Conservation (phyloP, 2,797 vertebrate species). For the Halcyon smyrnensis region DNA sequence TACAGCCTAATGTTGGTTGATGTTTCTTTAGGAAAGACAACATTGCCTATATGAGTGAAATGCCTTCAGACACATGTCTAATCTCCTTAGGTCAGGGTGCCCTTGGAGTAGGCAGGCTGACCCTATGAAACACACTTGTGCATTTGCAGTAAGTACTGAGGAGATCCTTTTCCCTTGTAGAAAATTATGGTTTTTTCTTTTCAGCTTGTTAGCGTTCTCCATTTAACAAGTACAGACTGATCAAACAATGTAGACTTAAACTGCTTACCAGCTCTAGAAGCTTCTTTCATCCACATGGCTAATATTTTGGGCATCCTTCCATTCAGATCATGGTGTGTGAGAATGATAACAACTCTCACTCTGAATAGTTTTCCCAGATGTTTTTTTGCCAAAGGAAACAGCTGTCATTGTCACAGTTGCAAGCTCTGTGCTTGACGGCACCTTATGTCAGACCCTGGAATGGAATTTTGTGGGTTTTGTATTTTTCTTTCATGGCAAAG, state of each 20-base stretch:
- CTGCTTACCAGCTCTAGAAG: slow-evolving; percentile 20
- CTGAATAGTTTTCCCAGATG: slow-evolving; percentile 66
- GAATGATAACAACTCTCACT: slow-evolving; percentile 51
- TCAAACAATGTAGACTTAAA: background rate
- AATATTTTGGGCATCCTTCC: slow-evolving; percentile 58
- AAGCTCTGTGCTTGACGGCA: slow-evolving; percentile 57
- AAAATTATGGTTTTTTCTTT: background rate
- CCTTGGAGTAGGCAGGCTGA: background rate
- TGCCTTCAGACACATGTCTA: background rate
- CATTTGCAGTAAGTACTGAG: background rate
- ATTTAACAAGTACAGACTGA: background rate
- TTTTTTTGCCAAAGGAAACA: slow-evolving; percentile 69
- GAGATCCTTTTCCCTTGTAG: background rate
- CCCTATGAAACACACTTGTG: background rate
- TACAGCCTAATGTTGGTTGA: background rate
- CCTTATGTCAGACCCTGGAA: slow-evolving; percentile 55
- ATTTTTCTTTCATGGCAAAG: slow-evolving; percentile 31
- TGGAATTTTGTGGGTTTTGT: slow-evolving; percentile 15
- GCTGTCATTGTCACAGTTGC: slow-evolving; percentile 72
- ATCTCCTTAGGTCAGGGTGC: background rate
- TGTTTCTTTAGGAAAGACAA: background rate
- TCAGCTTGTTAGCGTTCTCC: background rate
- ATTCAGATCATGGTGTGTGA: slow-evolving; percentile 29
- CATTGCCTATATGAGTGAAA: background rate
- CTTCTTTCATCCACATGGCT: slow-evolving; percentile 25